Percentiles rank a stretch among this genome's conserved stretches.
These are phyloP conservation scores for Cryptoblepharus egeriae DNA, from an alignment of 2,797 vertebrate genomes.

Conservation along the genomic window DNA sequence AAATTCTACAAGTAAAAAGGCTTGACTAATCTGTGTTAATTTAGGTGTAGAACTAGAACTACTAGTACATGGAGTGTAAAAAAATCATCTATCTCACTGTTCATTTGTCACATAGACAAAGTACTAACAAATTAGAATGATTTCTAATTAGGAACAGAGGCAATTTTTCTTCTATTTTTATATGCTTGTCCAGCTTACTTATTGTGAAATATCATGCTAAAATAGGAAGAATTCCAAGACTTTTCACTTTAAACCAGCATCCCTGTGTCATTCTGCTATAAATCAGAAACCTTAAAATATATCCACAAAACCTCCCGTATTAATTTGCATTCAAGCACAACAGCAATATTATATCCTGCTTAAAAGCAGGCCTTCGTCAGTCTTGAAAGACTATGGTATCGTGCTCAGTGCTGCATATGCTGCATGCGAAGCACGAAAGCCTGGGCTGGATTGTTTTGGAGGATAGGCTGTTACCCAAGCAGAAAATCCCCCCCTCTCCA, in stretches of 20 bases:
- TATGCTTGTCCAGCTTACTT: neutral
- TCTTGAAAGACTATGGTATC: too few relatives aligned
- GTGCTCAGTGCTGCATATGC: too few relatives aligned
- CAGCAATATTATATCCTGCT: neutral
- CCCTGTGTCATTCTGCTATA: neutral
- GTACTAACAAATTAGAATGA: conserved; percentile 4
- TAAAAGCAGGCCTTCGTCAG: too few relatives aligned
- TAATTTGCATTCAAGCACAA: neutral
- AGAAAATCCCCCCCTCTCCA: too few relatives aligned
- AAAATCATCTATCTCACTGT: neutral
- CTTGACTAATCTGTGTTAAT: neutral
- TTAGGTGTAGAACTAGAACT: neutral
- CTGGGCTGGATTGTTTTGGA: too few relatives aligned
- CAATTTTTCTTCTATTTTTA: neutral
- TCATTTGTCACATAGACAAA: neutral
- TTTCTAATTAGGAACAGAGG: neutral
- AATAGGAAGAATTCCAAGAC: conserved; percentile 2
- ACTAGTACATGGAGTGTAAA: too few relatives aligned
- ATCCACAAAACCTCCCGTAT: neutral
- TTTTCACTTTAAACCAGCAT: neutral
- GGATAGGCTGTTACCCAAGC: too few relatives aligned
- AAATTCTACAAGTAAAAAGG: neutral
- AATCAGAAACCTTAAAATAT: neutral
- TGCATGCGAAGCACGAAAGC: too few relatives aligned
- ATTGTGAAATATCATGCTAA: neutral